Evolutionary conservation across 2,888 invertebrate species (phyloP), one percentile per base, ranked within the genome.

Genomic region (Nemotelus pantherinus): DNA sequence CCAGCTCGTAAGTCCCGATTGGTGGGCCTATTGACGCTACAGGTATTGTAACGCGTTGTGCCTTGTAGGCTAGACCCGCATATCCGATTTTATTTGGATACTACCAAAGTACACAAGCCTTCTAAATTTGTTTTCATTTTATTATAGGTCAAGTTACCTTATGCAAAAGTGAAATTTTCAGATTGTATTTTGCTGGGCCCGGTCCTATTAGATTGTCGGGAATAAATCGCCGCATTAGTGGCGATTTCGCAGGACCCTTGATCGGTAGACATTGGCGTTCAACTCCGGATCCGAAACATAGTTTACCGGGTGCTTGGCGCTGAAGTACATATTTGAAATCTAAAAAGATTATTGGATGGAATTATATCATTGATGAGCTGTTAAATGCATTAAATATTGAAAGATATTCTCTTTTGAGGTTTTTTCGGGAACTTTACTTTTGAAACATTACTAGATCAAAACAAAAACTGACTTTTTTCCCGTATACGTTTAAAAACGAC

Each of bases 251-350:
- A 4, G 89, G 88, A 0, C 89, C 90, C 10, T 82, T 83, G 0
- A 82, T 81, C 0, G 90, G 90, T 76, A 90, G 81, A 1, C 87
- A 87, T 64, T 88, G 88, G 3, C 90, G 87, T 0, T 86, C 83
- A 77, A 89, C 81, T 0, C 86, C 85, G 0, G 89, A 88, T 0
- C 90, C 89, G 80, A 91, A 91, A 74, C 89, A 90, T 79, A 90
- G 85, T 1, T 84, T 86, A 0, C 89, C 88, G 25, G 85, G 84
- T 7, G 82, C 81, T 60, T 88, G 87, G 79, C 89, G 87, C 67
- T 88, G 89, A 58, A 90, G 88, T n/a, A 90, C 88, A 83, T 90
- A 90, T 80, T 89, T 88, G 79, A 90, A 90, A 83, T 89, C 90
- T 90, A 43, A 41, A 63, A 63, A 7, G 43, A 63, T 41, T 39